Conservation (phyloP, 2,797 vertebrate genomes). For the Rhynchotus rufescens region DNA sequence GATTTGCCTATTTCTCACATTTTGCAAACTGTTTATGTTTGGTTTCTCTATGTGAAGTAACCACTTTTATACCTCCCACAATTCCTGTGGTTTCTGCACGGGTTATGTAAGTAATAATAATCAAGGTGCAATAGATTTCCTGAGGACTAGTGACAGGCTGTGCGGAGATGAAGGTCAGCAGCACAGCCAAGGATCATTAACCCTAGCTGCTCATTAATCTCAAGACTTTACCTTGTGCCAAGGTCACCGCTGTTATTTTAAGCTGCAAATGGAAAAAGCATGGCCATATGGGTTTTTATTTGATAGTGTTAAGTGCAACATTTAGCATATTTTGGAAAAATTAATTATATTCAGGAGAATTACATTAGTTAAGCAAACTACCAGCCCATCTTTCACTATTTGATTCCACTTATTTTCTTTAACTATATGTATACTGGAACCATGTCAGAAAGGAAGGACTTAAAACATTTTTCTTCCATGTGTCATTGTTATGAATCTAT, state of each 20-base stretch:
- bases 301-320: not conserved
- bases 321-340: not conserved
- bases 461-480: not conserved
- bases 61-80: not conserved
- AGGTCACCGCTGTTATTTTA: conserved; percentile 17
- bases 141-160: not conserved
- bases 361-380: conserved; percentile 1
- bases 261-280: not conserved
- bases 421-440: not conserved
- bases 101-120: not conserved
- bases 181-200: conserved; percentile 21
- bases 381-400: not conserved
- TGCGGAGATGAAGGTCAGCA: conserved; percentile 15
- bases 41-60: not conserved
- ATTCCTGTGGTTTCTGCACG: not conserved
- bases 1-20: not conserved
- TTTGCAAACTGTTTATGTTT: not conserved
- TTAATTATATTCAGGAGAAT: not conserved
- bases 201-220: conserved; percentile 28
- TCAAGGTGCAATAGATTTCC: conserved; percentile 9
- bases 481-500: not conserved
- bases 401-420: conserved; percentile 5
- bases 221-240: not conserved
- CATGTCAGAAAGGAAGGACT: not conserved
- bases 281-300: not conserved